phyloP scores from a whole-genome alignment of 2,888 invertebrate species.

The Agriopis marginaria region DNA sequence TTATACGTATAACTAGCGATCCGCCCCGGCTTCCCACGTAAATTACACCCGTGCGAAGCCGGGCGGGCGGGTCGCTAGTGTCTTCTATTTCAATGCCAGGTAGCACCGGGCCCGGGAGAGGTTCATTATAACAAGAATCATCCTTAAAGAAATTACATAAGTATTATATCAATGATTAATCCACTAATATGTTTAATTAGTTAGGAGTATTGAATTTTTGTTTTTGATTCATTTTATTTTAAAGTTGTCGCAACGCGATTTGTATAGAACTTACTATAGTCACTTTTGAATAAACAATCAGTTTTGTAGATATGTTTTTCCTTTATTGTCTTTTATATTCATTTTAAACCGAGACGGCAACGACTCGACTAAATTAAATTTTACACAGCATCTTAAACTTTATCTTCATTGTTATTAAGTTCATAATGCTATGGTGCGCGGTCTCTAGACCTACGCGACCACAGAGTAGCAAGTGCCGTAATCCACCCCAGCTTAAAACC shows the following conservation, averaged over 20 bases:
- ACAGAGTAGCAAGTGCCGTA: no score
- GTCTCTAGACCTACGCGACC: no score
- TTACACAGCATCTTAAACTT: no score
- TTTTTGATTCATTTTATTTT: constrained; percentile 33
- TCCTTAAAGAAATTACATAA: not conserved
- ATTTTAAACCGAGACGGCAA: not conserved
- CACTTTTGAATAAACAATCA: constrained; percentile 43
- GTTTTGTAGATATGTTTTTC: constrained; percentile 27
- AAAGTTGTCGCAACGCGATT: constrained; percentile 40
- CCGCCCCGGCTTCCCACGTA: no score
- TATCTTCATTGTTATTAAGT: no score
- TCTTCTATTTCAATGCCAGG: not conserved
- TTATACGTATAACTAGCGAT: no score
- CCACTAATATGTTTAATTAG: not conserved
- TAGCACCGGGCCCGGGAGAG: not conserved
- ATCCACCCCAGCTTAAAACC: no score
- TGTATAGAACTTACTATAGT: constrained; percentile 37
- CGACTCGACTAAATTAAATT: no score
- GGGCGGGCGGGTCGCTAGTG: no score
- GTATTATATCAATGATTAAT: not conserved
- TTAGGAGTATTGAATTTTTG: constrained; percentile 16
- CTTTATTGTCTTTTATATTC: not conserved
- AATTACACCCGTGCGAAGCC: no score
- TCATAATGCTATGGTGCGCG: no score
- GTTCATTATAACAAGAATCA: not conserved